Evolutionary conservation across 2,113 vertebrate species (phyloP), one percentile per base, ranked within the genome.

Genomic region (Muscicapa adusta): DNA sequence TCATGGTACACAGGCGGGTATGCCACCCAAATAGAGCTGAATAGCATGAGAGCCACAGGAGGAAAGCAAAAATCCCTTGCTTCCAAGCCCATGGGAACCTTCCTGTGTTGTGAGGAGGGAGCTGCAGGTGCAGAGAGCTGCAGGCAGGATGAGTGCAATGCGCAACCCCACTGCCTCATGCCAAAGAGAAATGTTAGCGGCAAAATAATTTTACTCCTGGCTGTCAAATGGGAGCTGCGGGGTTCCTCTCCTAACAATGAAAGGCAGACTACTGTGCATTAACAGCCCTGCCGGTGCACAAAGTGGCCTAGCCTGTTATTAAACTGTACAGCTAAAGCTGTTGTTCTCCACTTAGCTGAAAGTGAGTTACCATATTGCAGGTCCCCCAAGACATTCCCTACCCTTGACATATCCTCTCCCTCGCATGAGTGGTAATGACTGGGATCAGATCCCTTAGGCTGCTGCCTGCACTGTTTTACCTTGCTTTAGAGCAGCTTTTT

Each of bases 281-380:
- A 96, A 93, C 90, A 94, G 93, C 93, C 88, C 94, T 97, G 95
- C 94, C 92, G 18, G 88, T 85, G 88, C 94, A 91, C 93, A 77
- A 60, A 96, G 94, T 95, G 79, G 93, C 91, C 93, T 78, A 94
- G 95, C 85, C 96, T 94, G 82, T 95, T 97, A 96, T 97, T 96
- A 95, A 93, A 91, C 89, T 86, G 93, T 95, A 96, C 96, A 96
- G 85, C 94, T 96, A 94, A 96, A 97, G 93, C 93, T 96, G 93
- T 90, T 96, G 93, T 95, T 96, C 93, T 96, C 93, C 92, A 95
- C 93, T 97, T 96, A 96, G 94, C 95, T 96, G 90, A 93, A 85
- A 96, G 95, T 91, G 95, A 96, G 96, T 96, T 96, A 96, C 96
- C 94, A 97, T 96, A 96, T 97, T 97, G 95, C 90, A 93, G 79